Percentiles rank a stretch among this genome's conserved stretches.
phyloP scores from a whole-genome alignment of 2,888 invertebrate species.

The Cantharis nigra region DNA sequence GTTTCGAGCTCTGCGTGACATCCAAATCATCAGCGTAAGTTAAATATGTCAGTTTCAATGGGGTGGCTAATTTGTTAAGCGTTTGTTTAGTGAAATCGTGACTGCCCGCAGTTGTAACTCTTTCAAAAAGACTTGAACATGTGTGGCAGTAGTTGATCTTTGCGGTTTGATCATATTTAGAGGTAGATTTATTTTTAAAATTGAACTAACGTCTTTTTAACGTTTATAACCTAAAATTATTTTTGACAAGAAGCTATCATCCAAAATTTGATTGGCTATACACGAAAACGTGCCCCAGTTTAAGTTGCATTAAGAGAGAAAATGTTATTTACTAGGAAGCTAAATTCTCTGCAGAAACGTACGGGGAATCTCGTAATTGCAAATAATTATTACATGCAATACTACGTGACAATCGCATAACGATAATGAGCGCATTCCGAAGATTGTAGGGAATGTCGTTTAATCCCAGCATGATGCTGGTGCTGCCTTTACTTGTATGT shows the following conservation, averaged over 20 bases:
- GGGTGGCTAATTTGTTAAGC: background rate
- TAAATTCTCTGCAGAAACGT: background rate
- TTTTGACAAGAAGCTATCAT: background rate
- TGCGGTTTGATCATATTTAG: background rate
- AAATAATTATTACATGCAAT: background rate
- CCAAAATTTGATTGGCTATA: background rate
- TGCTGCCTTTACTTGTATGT: background rate
- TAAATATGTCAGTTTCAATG: background rate
- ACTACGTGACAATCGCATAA: slow-evolving; percentile 2
- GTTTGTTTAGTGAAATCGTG: background rate
- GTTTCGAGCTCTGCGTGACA: background rate
- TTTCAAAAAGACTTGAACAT: background rate
- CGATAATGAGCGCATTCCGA: slow-evolving; percentile 10
- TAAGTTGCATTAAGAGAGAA: background rate
- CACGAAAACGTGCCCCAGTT: background rate
- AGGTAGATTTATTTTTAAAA: no score
- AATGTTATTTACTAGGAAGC: background rate
- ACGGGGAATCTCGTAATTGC: background rate
- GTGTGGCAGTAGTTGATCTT: background rate
- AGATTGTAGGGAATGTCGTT: slow-evolving; percentile 13
- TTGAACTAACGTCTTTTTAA: no score
- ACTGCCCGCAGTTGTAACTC: background rate
- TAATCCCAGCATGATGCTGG: slow-evolving; percentile 6
- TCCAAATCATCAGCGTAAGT: background rate
- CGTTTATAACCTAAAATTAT: background rate